These are phyloP conservation scores for Limosa lapponica DNA, from an alignment of 2,797 vertebrate genomes.

Conservation along the genomic window DNA sequence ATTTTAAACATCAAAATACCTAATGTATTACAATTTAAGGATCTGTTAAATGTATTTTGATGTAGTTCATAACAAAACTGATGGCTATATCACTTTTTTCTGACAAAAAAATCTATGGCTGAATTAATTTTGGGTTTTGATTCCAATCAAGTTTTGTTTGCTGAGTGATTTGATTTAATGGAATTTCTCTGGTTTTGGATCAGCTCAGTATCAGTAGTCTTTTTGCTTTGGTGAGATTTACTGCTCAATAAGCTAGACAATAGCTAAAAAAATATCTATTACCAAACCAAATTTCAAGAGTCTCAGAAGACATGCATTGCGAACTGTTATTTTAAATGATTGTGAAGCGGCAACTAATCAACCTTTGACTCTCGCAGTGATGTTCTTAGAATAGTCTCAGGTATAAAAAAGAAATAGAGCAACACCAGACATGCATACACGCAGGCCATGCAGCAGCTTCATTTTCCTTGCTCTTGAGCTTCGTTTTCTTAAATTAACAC, in stretches of 20 bases:
- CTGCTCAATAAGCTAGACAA: background rate
- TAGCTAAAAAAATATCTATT: background rate
- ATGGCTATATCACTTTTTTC: background rate
- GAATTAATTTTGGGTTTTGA: background rate
- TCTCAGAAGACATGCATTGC: rapidly evolving
- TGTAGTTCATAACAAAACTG: background rate
- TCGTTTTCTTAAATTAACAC: background rate
- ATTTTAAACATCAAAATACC: background rate
- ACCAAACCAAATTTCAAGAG: background rate
- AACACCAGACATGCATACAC: rapidly evolving
- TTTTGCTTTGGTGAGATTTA: background rate
- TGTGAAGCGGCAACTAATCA: background rate
- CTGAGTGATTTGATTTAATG: background rate
- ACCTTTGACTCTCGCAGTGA: background rate
- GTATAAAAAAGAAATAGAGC: background rate
- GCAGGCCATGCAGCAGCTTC: background rate
- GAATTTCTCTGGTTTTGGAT: background rate
- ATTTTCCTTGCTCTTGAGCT: background rate
- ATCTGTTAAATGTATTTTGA: background rate
- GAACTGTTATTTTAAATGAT: background rate
- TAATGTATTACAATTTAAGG: background rate
- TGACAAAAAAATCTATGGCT: background rate
- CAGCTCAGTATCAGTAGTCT: background rate
- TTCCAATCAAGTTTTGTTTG: background rate
- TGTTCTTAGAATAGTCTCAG: background rate